phyloP scores from a whole-genome alignment of 2,888 invertebrate species.

The Slavum lentiscoides region DNA sequence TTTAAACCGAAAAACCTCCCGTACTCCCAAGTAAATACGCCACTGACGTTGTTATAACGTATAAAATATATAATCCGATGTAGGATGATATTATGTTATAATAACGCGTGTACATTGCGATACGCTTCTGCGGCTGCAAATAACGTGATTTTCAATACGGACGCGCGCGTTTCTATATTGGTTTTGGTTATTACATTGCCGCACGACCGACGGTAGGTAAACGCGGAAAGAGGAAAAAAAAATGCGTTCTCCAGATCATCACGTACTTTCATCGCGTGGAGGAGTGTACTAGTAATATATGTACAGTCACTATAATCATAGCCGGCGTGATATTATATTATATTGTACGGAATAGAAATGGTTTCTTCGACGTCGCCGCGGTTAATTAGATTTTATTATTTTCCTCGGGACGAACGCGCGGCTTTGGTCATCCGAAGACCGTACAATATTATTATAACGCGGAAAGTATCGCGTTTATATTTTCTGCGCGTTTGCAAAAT shows the following conservation, averaged over 20 bases:
- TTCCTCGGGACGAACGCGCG: neutral
- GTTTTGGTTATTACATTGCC: constrained; percentile 5
- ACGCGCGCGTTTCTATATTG: neutral
- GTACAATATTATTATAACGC: neutral
- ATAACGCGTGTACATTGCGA: too few species aligned
- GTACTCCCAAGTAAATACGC: too few species aligned
- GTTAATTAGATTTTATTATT: constrained; percentile 26
- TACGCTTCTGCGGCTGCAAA: neutral
- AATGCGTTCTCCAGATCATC: neutral
- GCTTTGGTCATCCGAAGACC: too few species aligned
- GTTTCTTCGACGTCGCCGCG: constrained; percentile 11
- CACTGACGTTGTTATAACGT: too few species aligned
- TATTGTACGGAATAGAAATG: neutral
- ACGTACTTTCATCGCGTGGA: constrained; percentile 3
- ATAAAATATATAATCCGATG: too few species aligned
- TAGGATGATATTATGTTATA: too few species aligned
- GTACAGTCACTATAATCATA: too few species aligned
- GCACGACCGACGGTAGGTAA: neutral
- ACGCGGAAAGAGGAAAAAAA: neutral
- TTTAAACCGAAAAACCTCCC: too few species aligned
- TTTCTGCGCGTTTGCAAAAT: constrained; percentile 12
- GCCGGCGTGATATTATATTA: too few species aligned
- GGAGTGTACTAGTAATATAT: too few species aligned
- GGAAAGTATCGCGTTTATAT: constrained; percentile 1
- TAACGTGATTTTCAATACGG: constrained; percentile 16